phyloP scores from a whole-genome alignment of 2,113 vertebrate species.

The Peromyscus maniculatus region DNA sequence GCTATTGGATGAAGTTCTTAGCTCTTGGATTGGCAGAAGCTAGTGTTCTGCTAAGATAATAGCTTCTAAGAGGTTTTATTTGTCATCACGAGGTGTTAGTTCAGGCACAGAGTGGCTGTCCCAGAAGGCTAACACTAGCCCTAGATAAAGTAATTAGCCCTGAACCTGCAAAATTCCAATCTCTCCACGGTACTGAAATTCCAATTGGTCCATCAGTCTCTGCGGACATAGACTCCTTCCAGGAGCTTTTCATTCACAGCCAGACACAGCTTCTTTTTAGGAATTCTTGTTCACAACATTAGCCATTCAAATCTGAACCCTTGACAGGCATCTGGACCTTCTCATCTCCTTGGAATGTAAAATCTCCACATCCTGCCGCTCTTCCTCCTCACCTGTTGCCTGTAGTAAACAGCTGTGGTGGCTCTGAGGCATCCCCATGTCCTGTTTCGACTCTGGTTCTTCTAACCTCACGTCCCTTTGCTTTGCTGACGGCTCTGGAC shows the following conservation, averaged over 20 bases:
- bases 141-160: neutral
- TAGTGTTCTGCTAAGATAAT: neutral
- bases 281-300: neutral
- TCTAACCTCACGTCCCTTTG: neutral
- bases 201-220: neutral
- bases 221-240: neutral
- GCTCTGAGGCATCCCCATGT: neutral
- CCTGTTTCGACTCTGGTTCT: neutral
- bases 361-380: fast-evolving
- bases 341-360: neutral
- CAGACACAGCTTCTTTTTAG: neutral
- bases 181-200: neutral
- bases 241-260: neutral
- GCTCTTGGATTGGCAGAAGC: neutral
- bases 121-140: neutral
- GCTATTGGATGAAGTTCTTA: neutral
- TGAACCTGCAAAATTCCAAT: neutral
- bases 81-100: neutral
- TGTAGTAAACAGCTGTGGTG: neutral
- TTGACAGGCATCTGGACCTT: neutral
- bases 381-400: neutral
- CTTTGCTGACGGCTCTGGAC: neutral
- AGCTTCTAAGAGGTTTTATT: neutral
- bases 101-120: neutral
- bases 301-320: neutral